phyloP scores from a whole-genome alignment of 2,797 vertebrate species.

The Alca torda region DNA sequence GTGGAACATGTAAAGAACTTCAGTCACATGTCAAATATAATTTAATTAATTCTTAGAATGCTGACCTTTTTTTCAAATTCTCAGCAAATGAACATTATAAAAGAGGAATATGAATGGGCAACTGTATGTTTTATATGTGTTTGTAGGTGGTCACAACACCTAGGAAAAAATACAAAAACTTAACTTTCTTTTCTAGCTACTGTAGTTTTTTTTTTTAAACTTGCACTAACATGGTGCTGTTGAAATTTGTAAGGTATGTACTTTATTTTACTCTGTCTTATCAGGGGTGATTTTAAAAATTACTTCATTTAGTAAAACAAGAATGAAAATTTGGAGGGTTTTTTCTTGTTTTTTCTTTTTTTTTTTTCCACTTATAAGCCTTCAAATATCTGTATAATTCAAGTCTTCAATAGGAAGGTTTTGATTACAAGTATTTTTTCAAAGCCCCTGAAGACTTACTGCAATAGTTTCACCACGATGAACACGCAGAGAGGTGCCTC shows the following conservation, averaged over 20 bases:
- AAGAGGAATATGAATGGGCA: neutral
- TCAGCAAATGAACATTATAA: neutral
- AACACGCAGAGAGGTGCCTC: neutral
- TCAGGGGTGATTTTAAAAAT: neutral
- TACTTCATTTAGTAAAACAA: neutral
- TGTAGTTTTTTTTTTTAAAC: neutral
- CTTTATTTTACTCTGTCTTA: neutral
- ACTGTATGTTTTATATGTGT: neutral
- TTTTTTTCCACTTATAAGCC: neutral
- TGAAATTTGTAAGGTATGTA: neutral
- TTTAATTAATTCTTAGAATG: neutral
- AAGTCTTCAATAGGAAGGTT: neutral
- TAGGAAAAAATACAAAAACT: neutral
- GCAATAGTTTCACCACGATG: neutral
- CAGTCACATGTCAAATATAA: neutral
- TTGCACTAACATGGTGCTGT: neutral
- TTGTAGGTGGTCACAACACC: neutral
- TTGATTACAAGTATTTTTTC: neutral
- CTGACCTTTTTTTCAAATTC: neutral
- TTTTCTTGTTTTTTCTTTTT: neutral
- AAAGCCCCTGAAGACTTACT: neutral
- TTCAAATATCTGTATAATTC: neutral
- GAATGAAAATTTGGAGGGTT: neutral
- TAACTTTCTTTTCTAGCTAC: neutral
- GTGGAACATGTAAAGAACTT: constrained; percentile 10